A percentile compares a stretch with the other conserved stretches of the same genome.
Evolutionary conservation across 1,140 invertebrate species (phyloP).

Genomic region (Plectus sambesii): DNA sequence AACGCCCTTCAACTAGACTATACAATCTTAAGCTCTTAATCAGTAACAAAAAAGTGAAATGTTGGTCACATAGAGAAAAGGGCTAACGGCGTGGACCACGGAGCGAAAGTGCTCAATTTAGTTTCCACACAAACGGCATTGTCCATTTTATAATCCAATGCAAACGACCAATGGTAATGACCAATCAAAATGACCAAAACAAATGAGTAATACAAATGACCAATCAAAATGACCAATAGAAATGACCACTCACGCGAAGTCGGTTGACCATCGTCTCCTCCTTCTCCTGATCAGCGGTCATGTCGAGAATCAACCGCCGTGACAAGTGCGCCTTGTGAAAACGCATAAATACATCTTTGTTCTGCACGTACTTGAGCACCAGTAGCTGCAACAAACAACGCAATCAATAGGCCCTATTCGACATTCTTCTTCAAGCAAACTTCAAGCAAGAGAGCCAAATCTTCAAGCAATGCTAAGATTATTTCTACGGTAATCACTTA

Average conservation of each 20-base stretch:
- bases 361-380: slow-evolving; percentile 96
- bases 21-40: background rate
- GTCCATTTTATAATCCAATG: too few species aligned
- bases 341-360: slow-evolving; percentile 99
- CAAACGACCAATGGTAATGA: slow-evolving; percentile 6
- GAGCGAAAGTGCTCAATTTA: too few species aligned
- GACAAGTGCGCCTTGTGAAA: slow-evolving; percentile 98
- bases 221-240: slow-evolving; percentile 4
- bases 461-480: too few species aligned
- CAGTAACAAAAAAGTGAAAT: too few species aligned
- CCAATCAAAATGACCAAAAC: slow-evolving; percentile 6
- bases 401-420: too few species aligned
- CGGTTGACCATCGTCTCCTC: slow-evolving; percentile 94
- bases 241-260: background rate
- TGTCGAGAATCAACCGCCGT: slow-evolving; percentile 80
- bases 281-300: slow-evolving; percentile 94
- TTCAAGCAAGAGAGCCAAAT: too few species aligned
- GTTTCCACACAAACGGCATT: too few species aligned
- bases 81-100: slow-evolving; percentile 66
- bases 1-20: slow-evolving; percentile 9
- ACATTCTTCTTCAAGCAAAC: background rate
- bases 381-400: slow-evolving; percentile 56
- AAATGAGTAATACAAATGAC: slow-evolving; percentile 6
- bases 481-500: too few species aligned
- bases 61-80: background rate